Conservation (phyloP, 2,797 vertebrate species). For the Balearica regulorum region DNA sequence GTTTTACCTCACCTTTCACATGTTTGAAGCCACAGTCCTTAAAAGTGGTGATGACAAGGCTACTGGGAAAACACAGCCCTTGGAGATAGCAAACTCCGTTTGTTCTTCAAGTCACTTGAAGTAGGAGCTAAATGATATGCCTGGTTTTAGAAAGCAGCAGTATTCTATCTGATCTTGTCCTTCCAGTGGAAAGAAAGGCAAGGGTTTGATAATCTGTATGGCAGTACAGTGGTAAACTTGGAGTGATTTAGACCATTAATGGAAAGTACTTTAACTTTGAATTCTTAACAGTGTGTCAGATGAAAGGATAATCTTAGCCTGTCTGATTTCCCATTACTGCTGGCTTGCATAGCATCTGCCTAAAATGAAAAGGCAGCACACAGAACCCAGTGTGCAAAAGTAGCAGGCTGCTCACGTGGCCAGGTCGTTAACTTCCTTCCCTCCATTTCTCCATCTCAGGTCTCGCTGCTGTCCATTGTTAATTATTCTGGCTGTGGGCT, state of each 20-base stretch:
- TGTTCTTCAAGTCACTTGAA: background rate
- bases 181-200: background rate
- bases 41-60: background rate
- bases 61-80: background rate
- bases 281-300: background rate
- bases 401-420: background rate
- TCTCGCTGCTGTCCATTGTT: background rate
- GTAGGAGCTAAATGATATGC: background rate
- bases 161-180: background rate
- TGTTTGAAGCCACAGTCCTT: background rate
- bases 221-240: background rate
- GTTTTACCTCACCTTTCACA: background rate
- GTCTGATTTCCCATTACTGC: background rate
- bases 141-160: background rate
- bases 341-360: background rate
- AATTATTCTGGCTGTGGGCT: background rate
- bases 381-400: background rate
- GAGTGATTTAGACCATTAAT: background rate
- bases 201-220: background rate
- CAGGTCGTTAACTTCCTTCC: constrained; percentile 20
- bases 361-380: background rate
- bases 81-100: background rate
- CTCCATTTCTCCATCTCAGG: background rate
- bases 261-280: background rate
- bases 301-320: background rate